Evolutionary conservation across 2,797 vertebrate genomes (phyloP), one percentile per base, ranked within the genome.

Genomic region (Gymnothorax javanicus): DNA sequence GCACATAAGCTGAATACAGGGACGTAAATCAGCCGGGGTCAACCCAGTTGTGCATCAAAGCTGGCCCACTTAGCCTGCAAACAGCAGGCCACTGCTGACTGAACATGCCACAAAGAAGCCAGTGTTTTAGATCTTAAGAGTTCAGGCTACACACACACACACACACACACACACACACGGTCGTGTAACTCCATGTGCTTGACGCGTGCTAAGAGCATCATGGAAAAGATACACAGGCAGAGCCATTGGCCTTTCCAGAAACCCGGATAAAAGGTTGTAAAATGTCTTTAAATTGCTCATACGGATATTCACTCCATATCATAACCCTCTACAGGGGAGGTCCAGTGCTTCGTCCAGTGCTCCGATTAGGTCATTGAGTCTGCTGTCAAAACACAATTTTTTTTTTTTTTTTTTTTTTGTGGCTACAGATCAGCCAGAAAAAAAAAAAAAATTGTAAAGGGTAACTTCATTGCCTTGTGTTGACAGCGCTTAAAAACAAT

Each of bases 41-140:
- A 56, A 52, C 52, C 77, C 77, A 81, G 77, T 50, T 56, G 77
- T 54, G 77, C 8, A 7, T 56, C 77, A 12, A 17, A 81, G 77
- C 77, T 4, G 50, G 77, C 77, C 50, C 17, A 5, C 17, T 81
- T 81, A 56, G 77, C 52, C 17, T n/a, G 77, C 77, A n/a, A n/a
- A 81, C 77, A 20, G 8, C 7, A 81, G 77, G 43, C 73, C 33
- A 15, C 6, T 12, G 64, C 54, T 20, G 43, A 20, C 20, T n/a
- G 33, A 50, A 84, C 33, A 52, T 64, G 23, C n/a, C 54, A 83
- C 60, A 58, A 83, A 87, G 58, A 75, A 83, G 50, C 6, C 79
- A 17, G 17, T 75, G 88, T 83, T 33, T 52, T 56, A 85, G 77
- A 85, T 81, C 50, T 54, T n/a, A 54, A 54, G 50, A 81, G 77